Conservation (phyloP, 2,797 vertebrate genomes). For the Neosalanx taihuensis region DNA sequence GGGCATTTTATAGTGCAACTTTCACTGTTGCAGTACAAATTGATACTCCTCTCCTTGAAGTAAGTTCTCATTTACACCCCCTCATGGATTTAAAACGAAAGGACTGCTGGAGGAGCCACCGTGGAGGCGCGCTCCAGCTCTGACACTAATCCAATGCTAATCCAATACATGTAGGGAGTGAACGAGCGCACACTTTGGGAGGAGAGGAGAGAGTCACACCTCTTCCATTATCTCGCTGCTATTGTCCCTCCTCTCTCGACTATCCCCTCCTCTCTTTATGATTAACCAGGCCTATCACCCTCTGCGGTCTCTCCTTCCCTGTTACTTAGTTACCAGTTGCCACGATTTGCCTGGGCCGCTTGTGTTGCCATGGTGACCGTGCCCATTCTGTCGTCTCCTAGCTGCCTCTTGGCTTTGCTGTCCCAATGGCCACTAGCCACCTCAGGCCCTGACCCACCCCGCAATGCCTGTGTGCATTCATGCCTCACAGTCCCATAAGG, state of each 20-base stretch:
- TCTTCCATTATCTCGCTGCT: slow-evolving; percentile 45
- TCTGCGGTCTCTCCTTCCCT: slow-evolving; percentile 73
- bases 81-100: slow-evolving; percentile 54
- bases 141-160: slow-evolving; percentile 60
- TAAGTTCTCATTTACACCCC: slow-evolving; percentile 50
- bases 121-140: slow-evolving; percentile 46
- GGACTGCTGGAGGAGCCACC: slow-evolving; percentile 39
- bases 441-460: slow-evolving; percentile 65
- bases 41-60: slow-evolving; percentile 25
- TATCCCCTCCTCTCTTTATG: slow-evolving; percentile 43
- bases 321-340: slow-evolving; percentile 85
- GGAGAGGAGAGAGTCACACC: slow-evolving; percentile 38
- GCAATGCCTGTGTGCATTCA: slow-evolving; percentile 39
- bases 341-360: slow-evolving; percentile 75
- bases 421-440: slow-evolving; percentile 68
- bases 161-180: slow-evolving; percentile 38
- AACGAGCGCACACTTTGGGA: slow-evolving; percentile 37
- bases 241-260: slow-evolving; percentile 36
- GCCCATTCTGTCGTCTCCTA: slow-evolving; percentile 74
- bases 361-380: slow-evolving; percentile 80
- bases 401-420: slow-evolving; percentile 70
- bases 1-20: no score
- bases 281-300: slow-evolving; percentile 69
- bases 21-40: slow-evolving; percentile 28
- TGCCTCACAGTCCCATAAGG: slow-evolving; percentile 62